Evolutionary conservation across 2,888 invertebrate species (phyloP), one percentile per base, ranked within the genome.

Genomic region (Pterobdella sp.): DNA sequence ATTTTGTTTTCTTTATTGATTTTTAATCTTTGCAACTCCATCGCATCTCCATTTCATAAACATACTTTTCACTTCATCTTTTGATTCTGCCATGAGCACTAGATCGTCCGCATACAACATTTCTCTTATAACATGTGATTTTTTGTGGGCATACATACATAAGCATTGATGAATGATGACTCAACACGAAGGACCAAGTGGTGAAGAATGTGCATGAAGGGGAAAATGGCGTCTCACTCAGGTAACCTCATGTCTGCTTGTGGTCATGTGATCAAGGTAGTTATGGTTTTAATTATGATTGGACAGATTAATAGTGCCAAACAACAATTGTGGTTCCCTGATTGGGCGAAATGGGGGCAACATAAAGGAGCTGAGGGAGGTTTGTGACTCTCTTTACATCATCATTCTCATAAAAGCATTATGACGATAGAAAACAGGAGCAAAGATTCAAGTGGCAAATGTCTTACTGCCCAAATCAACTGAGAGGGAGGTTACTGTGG

Each of bases 391-490:
- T 1, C 29, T 60, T 60, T 26, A 26, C 2, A 4, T 26, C 10
- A 26, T 60, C 3, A n/a, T n/a, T n/a, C n/a, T n/a, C n/a, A n/a
- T n/a, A n/a, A n/a, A n/a, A n/a, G n/a, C n/a, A n/a, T n/a, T n/a
- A n/a, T 14, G 4, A 4, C 49, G 4, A 1, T 79, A 87, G 86
- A 82, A 84, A 63, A 87, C 87, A 4, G 87, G 87, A 70, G 87
- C 87, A n/a, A 86, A 86, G 22, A 85, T 87, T 76, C 87, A 88
- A 80, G 97, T 98, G 79, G 97, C 98, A 76, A 94, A 94, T 81
- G 98, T 99, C 87, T 96, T 98, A 96, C 87, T 99, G 84, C 97
- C 97, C 77, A 95, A 96, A 86, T 97, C 97, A 74, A 98, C 97
- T 76, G 98, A 98, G 86, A 88, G 98, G 10, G 73, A 97, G 60